phyloP scores from a whole-genome alignment of 2,113 vertebrate species.

The Microtus ochrogaster region DNA sequence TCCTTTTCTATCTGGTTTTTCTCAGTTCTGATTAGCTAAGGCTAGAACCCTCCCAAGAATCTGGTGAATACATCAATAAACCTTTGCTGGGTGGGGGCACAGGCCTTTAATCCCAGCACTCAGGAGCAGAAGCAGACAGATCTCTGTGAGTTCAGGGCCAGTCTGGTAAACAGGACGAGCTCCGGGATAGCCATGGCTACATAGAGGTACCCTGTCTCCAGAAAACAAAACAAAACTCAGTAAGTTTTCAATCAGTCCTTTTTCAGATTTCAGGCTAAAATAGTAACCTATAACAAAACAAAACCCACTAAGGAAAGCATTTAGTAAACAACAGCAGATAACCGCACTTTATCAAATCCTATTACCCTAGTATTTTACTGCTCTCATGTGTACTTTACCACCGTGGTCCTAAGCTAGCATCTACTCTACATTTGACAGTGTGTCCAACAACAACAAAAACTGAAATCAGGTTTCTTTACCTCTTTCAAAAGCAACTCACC shows the following conservation, averaged over 20 bases:
- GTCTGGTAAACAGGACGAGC: neutral
- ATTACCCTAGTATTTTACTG: neutral
- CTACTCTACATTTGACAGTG: neutral
- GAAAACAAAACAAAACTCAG: constrained; percentile 26
- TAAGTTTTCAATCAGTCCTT: constrained; percentile 2
- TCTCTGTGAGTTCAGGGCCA: neutral
- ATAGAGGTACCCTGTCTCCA: neutral
- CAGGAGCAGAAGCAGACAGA: neutral
- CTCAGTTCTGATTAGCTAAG: neutral
- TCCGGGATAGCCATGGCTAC: neutral
- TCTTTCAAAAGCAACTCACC: constrained; percentile 37
- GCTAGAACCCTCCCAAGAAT: neutral
- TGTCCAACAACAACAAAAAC: neutral
- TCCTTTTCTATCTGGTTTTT: neutral
- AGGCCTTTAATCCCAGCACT: neutral
- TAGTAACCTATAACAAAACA: neutral
- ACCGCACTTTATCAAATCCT: neutral
- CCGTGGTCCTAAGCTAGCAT: neutral
- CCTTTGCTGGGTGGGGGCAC: neutral
- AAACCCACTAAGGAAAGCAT: neutral
- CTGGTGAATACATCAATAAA: constrained; percentile 23
- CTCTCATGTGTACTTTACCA: constrained; percentile 10
- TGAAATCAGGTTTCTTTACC: neutral
- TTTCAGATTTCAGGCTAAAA: constrained; percentile 25
- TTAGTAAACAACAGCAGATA: constrained; percentile 15